Base-by-base conservation (phyloP, 1,140 invertebrate genomes). In the Hirudo medicinalis region DNA sequence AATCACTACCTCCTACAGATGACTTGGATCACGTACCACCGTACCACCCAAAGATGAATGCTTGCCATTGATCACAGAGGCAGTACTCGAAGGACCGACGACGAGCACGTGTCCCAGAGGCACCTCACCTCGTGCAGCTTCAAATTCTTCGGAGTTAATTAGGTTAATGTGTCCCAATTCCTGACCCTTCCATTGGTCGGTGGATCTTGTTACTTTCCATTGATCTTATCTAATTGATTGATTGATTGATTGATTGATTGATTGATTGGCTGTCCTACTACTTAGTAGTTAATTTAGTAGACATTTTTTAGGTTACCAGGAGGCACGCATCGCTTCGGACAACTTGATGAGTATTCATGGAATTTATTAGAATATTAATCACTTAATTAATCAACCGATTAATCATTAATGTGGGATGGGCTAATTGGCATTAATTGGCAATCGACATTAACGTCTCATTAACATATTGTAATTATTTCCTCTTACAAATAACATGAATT, bases 181-280 rank as follows among this genome's bases (percentile, higher is more conserved):
- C 15, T n/a, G 13, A 20, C 57, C 19, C 11, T 63, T 2, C 15
- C 57, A 25, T 63, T 27, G 22, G 22, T 25, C 22, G 43, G 13
- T 40, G 4, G 40, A 49, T 13, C 43, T 49, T 49, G 43, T 49
- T 49, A 49, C 43, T 49, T 49, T 49, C 43, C 43, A 49, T 49
- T 49, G 22, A 63, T 25, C 22, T 63, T 25, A 63, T 32, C 57
- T 63, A 0, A 20, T 6, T 63, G 57, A 63, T 63, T 63, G 57
- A 63, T 63, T 63, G 57, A 13, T 63, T 63, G 57, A 63, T 63
- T 63, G 57, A 9, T 63, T 63, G 20, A 5, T 63, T 63, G 20
- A 9, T 63, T 63, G 57, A 9, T 63, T 63, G 57, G 17, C 1
- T 63, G 57, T 27, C 29, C 29, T 25, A 17, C 29, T 63, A 15